Evolutionary conservation across 64 coral and sea anemone species (phyloP), one percentile per base, ranked within the genome.

Genomic region (Montipora sp.): DNA sequence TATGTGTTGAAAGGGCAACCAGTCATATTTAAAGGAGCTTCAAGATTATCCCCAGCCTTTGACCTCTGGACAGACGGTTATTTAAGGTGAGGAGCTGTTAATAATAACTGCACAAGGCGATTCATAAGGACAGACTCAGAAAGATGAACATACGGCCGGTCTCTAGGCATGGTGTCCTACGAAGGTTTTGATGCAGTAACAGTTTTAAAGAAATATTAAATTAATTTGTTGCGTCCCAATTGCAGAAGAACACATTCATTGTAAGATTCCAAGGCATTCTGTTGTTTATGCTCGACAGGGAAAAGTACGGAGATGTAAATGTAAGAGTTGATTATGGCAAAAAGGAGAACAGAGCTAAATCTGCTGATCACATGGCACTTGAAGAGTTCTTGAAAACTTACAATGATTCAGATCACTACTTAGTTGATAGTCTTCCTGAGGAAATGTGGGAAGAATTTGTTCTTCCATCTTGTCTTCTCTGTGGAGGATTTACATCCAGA

Each of bases 271-370:
- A 23, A 20, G 83, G 59, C 21, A 46, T 63, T 19, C 66, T 79
- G 2, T 79, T 79, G 49, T 12, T 4, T 12, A 16, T 80, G 18
- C 53, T 87, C 67, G 10, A 18, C 7, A 98, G 96, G 72, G 24
- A 74, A 53, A 90, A 95, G 15, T 92, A 93, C 93, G 96, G 96
- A 3, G 23, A 84, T 48, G 74, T 87, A 44, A 63, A 19, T 51
- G 90, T 98, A 5, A 84, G 87, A 87, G 96, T 98, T 13, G 96
- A 98, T 75, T 98, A 95, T 76, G 91, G 93, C 16, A 98, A 98
- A 88, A 98, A 98, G 51, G 96, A 98, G 59, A 98, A 98, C 76
- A 87, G 96, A 90, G 58, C 73, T 57, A 80, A 93, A 10, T 51
- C 96, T 78, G 96, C 93, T 14, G 96, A 98, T 93, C 73, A 90